Percentiles rank a stretch among this genome's conserved stretches.
Evolutionary conservation across 2,113 vertebrate genomes (phyloP).

Genomic region (Motacilla alba): DNA sequence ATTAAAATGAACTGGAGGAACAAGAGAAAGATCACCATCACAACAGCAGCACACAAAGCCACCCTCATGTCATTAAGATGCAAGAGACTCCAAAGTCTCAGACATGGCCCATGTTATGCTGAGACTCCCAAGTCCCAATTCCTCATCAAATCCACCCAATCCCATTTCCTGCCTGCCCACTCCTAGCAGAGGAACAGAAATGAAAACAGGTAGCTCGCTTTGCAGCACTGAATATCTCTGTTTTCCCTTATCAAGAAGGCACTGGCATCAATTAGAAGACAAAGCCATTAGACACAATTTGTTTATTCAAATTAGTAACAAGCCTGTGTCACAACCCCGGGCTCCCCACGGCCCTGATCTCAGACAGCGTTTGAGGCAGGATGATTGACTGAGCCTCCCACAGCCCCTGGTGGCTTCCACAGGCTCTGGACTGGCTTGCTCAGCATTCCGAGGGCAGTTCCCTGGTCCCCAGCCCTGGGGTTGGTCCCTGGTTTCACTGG

Average conservation of each 20-base stretch:
- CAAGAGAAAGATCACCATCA: neutral
- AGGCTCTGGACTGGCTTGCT: neutral
- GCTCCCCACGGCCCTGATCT: neutral
- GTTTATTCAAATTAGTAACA: slow-evolving; percentile 18
- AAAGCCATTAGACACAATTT: neutral
- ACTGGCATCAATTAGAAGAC: neutral
- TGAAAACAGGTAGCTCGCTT: neutral
- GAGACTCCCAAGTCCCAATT: neutral
- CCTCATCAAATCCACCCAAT: neutral
- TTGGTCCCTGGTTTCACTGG: fast-evolving
- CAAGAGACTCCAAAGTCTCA: fast-evolving
- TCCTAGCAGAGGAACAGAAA: neutral
- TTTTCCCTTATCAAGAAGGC: neutral
- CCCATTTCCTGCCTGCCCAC: neutral
- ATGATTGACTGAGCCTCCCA: neutral
- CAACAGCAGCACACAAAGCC: neutral
- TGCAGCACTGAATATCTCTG: neutral
- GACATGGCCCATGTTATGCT: fast-evolving
- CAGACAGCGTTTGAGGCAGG: neutral
- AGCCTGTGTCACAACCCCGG: neutral
- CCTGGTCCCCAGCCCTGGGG: neutral
- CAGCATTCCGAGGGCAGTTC: neutral
- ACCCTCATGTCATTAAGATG: neutral
- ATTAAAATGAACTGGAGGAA: neutral
- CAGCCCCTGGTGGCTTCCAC: neutral